A percentile compares a stretch with the other conserved stretches of the same genome.
Evolutionary conservation across 2,113 vertebrate genomes (phyloP).

Genomic region (Oceanites oceanicus): DNA sequence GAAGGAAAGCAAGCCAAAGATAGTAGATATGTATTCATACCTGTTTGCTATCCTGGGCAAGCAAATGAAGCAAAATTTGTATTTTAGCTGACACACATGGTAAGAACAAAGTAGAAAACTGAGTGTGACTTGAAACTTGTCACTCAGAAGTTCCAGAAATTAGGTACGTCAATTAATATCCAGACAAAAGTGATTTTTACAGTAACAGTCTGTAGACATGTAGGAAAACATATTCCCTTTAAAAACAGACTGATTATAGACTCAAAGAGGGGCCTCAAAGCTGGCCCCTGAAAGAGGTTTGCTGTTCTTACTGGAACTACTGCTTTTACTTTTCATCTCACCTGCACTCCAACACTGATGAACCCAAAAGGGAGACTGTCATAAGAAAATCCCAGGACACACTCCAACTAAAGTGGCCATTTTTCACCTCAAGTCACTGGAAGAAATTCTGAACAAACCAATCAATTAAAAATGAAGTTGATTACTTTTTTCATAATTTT

Average conservation of each 20-base stretch:
- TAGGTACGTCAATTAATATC: background rate
- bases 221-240: background rate
- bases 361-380: background rate
- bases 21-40: background rate
- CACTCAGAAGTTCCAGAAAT: background rate
- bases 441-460: background rate
- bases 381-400: background rate
- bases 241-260: background rate
- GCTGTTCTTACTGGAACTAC: background rate
- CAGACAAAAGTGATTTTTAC: background rate
- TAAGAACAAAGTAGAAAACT: background rate
- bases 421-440: background rate
- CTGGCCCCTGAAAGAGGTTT: background rate
- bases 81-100: background rate
- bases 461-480: background rate
- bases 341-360: background rate
- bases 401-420: background rate
- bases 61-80: background rate
- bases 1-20: background rate
- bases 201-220: background rate
- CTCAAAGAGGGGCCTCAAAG: background rate
- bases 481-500: background rate
- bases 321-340: background rate
- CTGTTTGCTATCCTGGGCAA: background rate
- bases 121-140: background rate